A percentile compares a stretch with the other conserved stretches of the same genome.
phyloP scores from a whole-genome alignment of 2,888 invertebrate genomes.

The Brachypterus glaber region DNA sequence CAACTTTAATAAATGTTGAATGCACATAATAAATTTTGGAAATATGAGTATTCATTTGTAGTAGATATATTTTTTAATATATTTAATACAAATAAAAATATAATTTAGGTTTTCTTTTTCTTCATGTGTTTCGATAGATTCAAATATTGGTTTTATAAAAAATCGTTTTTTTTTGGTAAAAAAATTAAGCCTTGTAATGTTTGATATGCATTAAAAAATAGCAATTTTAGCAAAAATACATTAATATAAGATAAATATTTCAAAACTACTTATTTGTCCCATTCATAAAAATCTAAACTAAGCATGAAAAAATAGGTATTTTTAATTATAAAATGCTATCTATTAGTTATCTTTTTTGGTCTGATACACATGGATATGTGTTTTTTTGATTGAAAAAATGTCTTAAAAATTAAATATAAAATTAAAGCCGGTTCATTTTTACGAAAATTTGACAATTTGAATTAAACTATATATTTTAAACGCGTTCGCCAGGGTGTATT shows the following conservation, averaged over 20 bases:
- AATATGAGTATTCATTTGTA: constrained; percentile 8
- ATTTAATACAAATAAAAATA: no score
- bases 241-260: no score
- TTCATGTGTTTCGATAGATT: no score
- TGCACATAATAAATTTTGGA: constrained; percentile 16
- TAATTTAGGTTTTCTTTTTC: no score
- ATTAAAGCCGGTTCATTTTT: no score
- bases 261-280: constrained; percentile 10
- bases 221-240: constrained; percentile 30
- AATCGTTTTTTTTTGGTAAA: no score
- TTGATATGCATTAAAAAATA: constrained; percentile 29
- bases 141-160: constrained; percentile 12
- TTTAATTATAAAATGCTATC: constrained; percentile 30
- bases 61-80: no score
- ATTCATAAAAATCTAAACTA: constrained; percentile 29
- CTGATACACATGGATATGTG: constrained; percentile 33
- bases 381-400: constrained; percentile 21
- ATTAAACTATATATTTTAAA: no score
- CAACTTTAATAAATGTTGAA: constrained; percentile 16
- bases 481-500: no score
- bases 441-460: no score
- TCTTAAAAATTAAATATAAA: constrained; percentile 15
- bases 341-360: constrained; percentile 31
- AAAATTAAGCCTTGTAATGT: no score
- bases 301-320: constrained; percentile 35